These are phyloP conservation scores for Callosobruchus maculatus DNA, from an alignment of 2,888 invertebrate species.

Conservation along the genomic window DNA sequence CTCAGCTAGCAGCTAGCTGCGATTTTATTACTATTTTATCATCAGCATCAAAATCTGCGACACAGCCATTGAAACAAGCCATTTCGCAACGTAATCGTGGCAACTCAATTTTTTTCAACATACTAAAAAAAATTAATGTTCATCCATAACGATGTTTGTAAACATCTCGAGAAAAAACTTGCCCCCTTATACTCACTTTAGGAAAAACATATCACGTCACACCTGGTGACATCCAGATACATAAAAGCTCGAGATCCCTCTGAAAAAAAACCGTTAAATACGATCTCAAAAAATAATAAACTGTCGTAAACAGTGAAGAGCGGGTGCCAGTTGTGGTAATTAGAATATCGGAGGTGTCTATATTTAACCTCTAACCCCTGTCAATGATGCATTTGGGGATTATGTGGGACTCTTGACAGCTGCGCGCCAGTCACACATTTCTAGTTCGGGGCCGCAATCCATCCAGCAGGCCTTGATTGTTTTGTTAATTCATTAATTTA, in stretches of 20 bases:
- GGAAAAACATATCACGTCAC: background rate
- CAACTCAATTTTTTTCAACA: background rate
- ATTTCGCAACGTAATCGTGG: too few species aligned
- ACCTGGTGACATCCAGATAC: background rate
- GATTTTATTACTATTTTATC: too few species aligned
- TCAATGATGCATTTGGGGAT: slow-evolving; percentile 35
- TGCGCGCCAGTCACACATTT: slow-evolving; percentile 42
- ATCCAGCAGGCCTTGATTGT: slow-evolving; percentile 34
- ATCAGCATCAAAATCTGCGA: too few species aligned
- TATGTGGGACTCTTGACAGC: slow-evolving; percentile 40
- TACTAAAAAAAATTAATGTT: background rate
- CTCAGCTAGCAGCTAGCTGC: too few species aligned
- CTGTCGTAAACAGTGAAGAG: background rate
- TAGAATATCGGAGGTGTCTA: slow-evolving; percentile 26
- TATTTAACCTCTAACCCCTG: slow-evolving; percentile 48
- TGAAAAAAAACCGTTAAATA: background rate
- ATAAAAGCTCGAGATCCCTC: background rate
- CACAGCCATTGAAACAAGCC: too few species aligned
- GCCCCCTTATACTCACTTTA: background rate
- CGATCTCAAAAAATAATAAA: background rate
- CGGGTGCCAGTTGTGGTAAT: background rate
- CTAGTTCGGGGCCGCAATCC: slow-evolving; percentile 8
- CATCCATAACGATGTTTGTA: background rate
- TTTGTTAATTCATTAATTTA: slow-evolving; percentile 44
- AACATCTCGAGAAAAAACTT: background rate